Percentiles rank a stretch among this genome's conserved stretches.
phyloP scores from a whole-genome alignment of 2,797 vertebrate genomes.

The Lutjanus argentimaculatus region DNA sequence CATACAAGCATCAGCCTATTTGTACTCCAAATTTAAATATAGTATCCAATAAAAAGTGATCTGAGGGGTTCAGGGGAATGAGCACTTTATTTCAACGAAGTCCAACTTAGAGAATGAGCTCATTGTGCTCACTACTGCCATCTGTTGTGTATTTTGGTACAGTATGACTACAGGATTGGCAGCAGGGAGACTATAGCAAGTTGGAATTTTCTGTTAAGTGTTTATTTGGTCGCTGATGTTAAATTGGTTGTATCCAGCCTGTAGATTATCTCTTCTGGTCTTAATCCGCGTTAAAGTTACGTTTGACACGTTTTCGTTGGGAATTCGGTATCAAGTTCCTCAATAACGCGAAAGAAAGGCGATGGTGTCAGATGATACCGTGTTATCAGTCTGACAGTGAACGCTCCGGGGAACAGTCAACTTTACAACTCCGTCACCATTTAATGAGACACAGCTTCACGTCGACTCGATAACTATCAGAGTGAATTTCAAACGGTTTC shows the following conservation, averaged over 20 bases:
- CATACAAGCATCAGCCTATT: not conserved
- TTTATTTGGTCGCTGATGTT: not conserved
- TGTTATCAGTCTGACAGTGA: not conserved
- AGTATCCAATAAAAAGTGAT: not conserved
- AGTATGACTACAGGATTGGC: not conserved
- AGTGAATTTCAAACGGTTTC: not conserved
- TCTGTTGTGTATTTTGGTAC: slow-evolving; percentile 7
- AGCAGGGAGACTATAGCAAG: not conserved
- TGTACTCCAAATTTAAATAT: not conserved
- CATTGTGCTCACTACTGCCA: slow-evolving; percentile 21
- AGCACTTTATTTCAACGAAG: not conserved
- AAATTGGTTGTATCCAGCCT: accelerated
- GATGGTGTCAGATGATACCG: not conserved
- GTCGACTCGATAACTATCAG: not conserved
- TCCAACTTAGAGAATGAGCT: not conserved
- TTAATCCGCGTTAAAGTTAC: not conserved
- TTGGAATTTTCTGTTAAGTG: not conserved
- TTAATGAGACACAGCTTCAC: accelerated
- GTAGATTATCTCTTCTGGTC: not conserved
- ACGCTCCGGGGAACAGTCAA: not conserved
- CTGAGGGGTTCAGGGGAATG: not conserved
- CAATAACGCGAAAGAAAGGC: not conserved
- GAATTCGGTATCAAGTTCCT: not conserved
- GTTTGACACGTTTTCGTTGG: not conserved
- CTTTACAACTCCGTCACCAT: too few species aligned